Conservation (phyloP, 2,113 vertebrate species). For the Cynocephalus volans region DNA sequence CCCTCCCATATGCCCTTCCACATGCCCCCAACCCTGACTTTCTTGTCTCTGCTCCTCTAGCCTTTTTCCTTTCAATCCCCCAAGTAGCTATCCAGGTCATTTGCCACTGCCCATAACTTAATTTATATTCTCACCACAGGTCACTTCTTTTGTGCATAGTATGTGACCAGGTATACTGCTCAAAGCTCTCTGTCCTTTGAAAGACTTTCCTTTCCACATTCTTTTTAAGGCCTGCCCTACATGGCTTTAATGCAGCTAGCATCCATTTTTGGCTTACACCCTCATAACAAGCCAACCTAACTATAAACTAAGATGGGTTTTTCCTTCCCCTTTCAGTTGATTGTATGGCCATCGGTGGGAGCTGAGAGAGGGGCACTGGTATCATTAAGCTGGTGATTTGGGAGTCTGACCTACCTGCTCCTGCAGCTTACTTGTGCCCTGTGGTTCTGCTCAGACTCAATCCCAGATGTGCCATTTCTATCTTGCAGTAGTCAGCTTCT, state of each 20-base stretch:
- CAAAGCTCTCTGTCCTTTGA: background rate
- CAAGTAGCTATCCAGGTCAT: background rate
- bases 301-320: background rate
- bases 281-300: background rate
- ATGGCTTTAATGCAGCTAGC: background rate
- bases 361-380: background rate
- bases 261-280: background rate
- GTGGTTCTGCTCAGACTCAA: background rate
- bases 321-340: background rate
- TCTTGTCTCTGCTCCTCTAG: background rate
- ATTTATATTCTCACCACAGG: background rate
- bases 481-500: background rate
- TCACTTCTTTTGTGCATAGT: background rate
- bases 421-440: background rate
- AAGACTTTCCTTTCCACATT: background rate
- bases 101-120: background rate
- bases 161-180: background rate
- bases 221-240: background rate
- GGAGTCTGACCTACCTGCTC: background rate
- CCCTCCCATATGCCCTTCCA: background rate
- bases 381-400: background rate
- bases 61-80: background rate
- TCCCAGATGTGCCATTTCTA: background rate
- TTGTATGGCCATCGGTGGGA: background rate
- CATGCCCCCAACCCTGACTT: background rate